Base-by-base conservation (phyloP, 2,888 invertebrate genomes). In the Phlogophora meticulosa region DNA sequence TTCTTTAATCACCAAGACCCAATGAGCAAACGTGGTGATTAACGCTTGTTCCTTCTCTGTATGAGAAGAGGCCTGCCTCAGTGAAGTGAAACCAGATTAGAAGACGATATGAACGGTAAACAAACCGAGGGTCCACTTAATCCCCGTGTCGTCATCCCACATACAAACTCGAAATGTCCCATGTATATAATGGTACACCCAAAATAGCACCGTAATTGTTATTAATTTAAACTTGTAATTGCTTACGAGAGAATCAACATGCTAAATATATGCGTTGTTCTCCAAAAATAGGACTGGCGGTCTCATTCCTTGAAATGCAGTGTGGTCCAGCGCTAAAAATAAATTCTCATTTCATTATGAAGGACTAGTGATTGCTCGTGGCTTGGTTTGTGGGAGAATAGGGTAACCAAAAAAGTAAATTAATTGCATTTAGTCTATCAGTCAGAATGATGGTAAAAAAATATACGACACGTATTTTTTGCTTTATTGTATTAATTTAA, bases 301-400 rank as follows among this genome's bases (percentile, higher is more conserved):
- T 13, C 40, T 48, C 72, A 64, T 70, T 62, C 71, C 49, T 15
- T 11, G 71, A 43, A 64, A 53, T 43, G 28, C 72, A 32, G 71
- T 72, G 72, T 72, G 71, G 70, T 70, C 70, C 3, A 1, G 4
- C 0, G 22, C 20, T 22, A 62, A 32, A 17, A 62, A 56, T 70
- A 71, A 40, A 7, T 32, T 0, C 3, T 20, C 20, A 51, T 58
- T 51, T 32, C 43, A 28, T 51, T 45, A 13, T 38, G 22, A 43
- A 49, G 5, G 22, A 68, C 17, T 38, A 10, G 7, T n/a, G 38
- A 22, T 38, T 24, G 11, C 20, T 24, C 10, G 13, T 55, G 55
- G 34, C 32, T 52, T 22, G 3, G 52, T 15, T 32, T 63, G 36
- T 1, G 4, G 1, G 3, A 17, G n/a, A 17, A 4, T 28, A 28